These are phyloP conservation scores for Drosophila teissieri DNA, from an alignment of 1,140 invertebrate genomes.

Conservation along the genomic window DNA sequence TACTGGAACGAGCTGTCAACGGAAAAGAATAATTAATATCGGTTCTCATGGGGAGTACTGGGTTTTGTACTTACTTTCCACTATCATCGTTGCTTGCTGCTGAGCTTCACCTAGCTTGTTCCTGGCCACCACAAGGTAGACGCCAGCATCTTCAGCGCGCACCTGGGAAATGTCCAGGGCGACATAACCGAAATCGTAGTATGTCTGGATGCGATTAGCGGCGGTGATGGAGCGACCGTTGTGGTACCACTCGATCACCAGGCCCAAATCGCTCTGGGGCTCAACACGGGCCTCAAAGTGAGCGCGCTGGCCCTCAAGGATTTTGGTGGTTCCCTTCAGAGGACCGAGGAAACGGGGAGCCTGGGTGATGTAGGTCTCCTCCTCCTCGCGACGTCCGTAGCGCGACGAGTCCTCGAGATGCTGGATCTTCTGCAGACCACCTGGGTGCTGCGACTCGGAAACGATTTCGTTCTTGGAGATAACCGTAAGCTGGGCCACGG, in stretches of 20 bases:
- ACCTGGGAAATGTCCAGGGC: constrained; percentile 96
- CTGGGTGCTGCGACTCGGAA: constrained; percentile 93
- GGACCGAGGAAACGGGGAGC: constrained; percentile 94
- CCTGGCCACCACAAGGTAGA: constrained; percentile 94
- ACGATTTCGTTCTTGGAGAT: constrained; percentile 94
- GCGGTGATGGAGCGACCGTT: constrained; percentile 93
- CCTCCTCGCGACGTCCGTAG: constrained; percentile 87
- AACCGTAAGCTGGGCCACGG: constrained; percentile 94
- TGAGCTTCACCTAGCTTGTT: constrained; percentile 94
- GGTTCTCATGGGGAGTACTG: not conserved
- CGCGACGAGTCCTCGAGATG: constrained; percentile 93
- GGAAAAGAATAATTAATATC: not conserved
- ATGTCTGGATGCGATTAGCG: constrained; percentile 95
- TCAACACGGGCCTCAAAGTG: constrained; percentile 98
- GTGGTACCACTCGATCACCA: constrained; percentile 96
- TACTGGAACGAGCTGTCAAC: constrained; percentile 90
- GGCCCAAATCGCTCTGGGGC: constrained; percentile 94
- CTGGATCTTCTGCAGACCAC: constrained; percentile 95
- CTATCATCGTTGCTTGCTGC: constrained; percentile 91
- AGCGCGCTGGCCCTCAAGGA: constrained; percentile 97
- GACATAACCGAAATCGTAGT: constrained; percentile 98
- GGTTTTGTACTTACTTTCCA: constrained; percentile 90
- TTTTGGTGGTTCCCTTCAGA: constrained; percentile 95
- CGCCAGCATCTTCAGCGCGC: constrained; percentile 92
- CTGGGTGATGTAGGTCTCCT: constrained; percentile 91